Evolutionary conservation across 2,888 invertebrate species (phyloP).

Genomic region (Lordiphosa andalusiaca): DNA sequence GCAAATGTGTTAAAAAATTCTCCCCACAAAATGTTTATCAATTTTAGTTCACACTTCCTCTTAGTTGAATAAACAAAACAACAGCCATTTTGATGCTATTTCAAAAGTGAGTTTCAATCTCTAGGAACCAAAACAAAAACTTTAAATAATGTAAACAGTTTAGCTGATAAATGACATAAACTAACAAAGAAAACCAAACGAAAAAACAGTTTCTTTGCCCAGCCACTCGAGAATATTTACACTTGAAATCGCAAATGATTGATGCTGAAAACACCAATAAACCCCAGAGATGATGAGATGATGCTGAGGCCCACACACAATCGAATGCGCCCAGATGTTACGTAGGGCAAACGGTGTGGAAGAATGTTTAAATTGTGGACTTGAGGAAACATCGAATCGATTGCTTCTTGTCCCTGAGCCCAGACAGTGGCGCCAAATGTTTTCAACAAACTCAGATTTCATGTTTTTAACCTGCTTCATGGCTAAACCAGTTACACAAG

Average conservation of each 20-base stretch:
- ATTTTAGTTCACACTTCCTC: slow-evolving; percentile 13
- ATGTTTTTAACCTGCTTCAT: slow-evolving; percentile 46
- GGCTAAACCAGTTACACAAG: slow-evolving; percentile 49
- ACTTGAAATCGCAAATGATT: slow-evolving; percentile 21
- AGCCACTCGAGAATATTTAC: slow-evolving; percentile 13
- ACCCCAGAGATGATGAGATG: background rate
- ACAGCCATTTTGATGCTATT: slow-evolving; percentile 13
- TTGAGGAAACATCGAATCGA: background rate
- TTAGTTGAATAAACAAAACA: slow-evolving; percentile 29
- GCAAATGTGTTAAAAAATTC: no score
- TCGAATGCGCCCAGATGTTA: slow-evolving; percentile 29
- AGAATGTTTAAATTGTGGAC: slow-evolving; percentile 18
- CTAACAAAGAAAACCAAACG: slow-evolving; percentile 16
- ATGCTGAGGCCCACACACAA: background rate
- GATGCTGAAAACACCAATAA: slow-evolving; percentile 12
- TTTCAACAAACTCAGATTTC: slow-evolving; percentile 7
- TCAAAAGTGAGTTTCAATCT: slow-evolving; percentile 23
- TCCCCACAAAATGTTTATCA: slow-evolving; percentile 1
- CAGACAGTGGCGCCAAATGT: slow-evolving; percentile 18
- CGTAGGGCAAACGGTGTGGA: slow-evolving; percentile 4
- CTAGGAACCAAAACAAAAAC: slow-evolving; percentile 41
- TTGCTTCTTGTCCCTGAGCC: background rate
- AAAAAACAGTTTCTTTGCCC: slow-evolving; percentile 1
- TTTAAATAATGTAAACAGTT: slow-evolving; percentile 52
- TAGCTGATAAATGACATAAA: slow-evolving; percentile 48